Conservation (phyloP, 2,113 vertebrate species). For the Siphamia tubifer region DNA sequence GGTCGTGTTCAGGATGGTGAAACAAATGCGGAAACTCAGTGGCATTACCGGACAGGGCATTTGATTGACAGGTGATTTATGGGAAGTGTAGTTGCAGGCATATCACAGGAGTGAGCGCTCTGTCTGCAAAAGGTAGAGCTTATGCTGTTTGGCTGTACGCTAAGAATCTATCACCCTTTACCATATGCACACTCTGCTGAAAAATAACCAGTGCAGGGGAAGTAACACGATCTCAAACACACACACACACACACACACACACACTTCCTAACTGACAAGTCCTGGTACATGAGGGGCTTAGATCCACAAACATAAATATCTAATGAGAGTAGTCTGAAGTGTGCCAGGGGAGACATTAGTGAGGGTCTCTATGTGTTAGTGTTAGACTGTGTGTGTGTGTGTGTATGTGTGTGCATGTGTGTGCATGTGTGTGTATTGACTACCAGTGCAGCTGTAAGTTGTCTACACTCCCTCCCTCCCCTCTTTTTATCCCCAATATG, state of each 20-base stretch:
- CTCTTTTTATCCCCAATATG: not conserved
- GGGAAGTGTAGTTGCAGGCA: not conserved
- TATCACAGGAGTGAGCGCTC: not conserved
- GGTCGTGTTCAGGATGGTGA: not conserved
- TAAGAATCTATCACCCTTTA: not conserved
- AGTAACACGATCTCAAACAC: not conserved
- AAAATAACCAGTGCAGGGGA: not conserved
- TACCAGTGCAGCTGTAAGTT: slow-evolving; percentile 4
- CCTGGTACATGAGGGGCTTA: slow-evolving; percentile 30
- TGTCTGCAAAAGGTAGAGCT: no score
- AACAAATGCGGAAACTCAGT: not conserved
- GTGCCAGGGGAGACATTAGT: slow-evolving; percentile 15
- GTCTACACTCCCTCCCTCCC: not conserved
- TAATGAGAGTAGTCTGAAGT: slow-evolving; percentile 51
- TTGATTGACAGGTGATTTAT: not conserved
- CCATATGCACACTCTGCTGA: not conserved
- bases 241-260: slow-evolving; percentile 9
- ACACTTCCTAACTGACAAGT: slow-evolving; percentile 23
- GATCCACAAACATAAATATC: slow-evolving; percentile 58
- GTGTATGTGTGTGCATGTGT: no score
- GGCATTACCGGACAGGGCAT: not conserved
- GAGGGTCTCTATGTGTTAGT: slow-evolving; percentile 1
- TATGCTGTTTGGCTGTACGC: no score
- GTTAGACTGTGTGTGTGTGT: not conserved
- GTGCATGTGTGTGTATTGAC: no score